Evolutionary conservation across 2,113 vertebrate species (phyloP).

Genomic region (Brachyhypopomus occidentalis): DNA sequence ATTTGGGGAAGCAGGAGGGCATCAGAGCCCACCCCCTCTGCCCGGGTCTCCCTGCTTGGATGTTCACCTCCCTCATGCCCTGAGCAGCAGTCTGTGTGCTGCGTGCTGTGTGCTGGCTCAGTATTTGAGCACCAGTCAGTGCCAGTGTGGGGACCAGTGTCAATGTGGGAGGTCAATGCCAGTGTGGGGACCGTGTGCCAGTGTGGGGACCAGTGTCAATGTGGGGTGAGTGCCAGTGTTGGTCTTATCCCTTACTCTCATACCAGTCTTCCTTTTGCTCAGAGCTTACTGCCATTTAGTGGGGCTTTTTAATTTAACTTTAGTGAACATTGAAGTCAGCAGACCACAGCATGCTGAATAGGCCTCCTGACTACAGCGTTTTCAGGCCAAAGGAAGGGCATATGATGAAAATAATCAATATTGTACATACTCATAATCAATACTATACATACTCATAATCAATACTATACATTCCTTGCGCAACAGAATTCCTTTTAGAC

Average conservation of each 20-base stretch:
- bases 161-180: too few relatives aligned
- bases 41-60: conserved; percentile 10
- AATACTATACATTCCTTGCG: conserved; percentile 61
- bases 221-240: too few relatives aligned
- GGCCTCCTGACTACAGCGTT: conserved; percentile 14
- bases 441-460: conserved; percentile 57
- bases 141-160: too few relatives aligned
- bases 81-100: conserved; percentile 44
- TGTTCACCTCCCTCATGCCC: conserved; percentile 47
- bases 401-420: conserved; percentile 68
- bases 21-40: not conserved
- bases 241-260: too few relatives aligned
- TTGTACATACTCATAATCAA: conserved; percentile 67
- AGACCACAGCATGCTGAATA: conserved; percentile 40
- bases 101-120: conserved; percentile 59
- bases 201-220: too few relatives aligned
- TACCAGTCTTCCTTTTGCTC: conserved; percentile 24
- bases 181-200: too few relatives aligned
- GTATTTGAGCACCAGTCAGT: conserved; percentile 34
- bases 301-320: conserved; percentile 50
- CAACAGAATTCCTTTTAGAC: conserved; percentile 56
- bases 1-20: not conserved
- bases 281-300: conserved; percentile 46
- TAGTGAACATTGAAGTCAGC: conserved; percentile 53
- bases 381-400: conserved; percentile 36